Base-by-base conservation (phyloP, 2,888 invertebrate species). In the Cyclophora punctaria region DNA sequence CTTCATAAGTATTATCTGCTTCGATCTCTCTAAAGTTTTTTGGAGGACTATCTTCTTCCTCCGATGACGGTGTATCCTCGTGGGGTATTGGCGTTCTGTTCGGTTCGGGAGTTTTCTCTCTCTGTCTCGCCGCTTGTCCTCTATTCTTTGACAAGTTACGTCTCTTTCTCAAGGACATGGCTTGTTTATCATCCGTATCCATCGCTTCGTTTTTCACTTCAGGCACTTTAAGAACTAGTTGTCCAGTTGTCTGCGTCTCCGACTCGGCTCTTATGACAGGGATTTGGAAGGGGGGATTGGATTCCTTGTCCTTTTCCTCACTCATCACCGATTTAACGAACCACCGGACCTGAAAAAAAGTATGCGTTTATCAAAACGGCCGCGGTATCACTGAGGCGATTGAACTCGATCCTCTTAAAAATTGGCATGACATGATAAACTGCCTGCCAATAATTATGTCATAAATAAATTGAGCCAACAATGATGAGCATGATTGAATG, bases 11-110 rank as follows among this genome's bases (percentile, higher is more conserved):
- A 45, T 75, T 80, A 60, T 89, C 89, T 33, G 89, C 88, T 75
- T 89, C 89, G 7, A 82, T 73, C 75, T 89, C 89, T 54, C 83
- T 71, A 2, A 84, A 82, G 57, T 74, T 75, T 7, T 79, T 76
- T 35, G 62, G 65, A 7, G 78, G 75, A 50, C 63, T 53, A 44
- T 89, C 88, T 63, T 89, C 89, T 56, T 89, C 89, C 45, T 91
- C 88, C 7, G 89, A 87, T 41, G 93, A 93, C 5, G 93, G 92
- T 46, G 91, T 91, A 53, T 93, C 93, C 59, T 93, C 91, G 49
- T 86, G 85, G 35, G 87, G 87, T 34, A 90, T 73, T 35, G 82
- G 82, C 50, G 82, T 79, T 65, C 85, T 77, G 42, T 83, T 76
- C 2, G 89, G 88, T 63, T 89, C 89, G 4, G 89, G 89, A 6